A percentile compares a stretch with the other conserved stretches of the same genome.
Evolutionary conservation across 64 coral and sea anemone genomes (phyloP).

Genomic region (Actinia tenebrosa): DNA sequence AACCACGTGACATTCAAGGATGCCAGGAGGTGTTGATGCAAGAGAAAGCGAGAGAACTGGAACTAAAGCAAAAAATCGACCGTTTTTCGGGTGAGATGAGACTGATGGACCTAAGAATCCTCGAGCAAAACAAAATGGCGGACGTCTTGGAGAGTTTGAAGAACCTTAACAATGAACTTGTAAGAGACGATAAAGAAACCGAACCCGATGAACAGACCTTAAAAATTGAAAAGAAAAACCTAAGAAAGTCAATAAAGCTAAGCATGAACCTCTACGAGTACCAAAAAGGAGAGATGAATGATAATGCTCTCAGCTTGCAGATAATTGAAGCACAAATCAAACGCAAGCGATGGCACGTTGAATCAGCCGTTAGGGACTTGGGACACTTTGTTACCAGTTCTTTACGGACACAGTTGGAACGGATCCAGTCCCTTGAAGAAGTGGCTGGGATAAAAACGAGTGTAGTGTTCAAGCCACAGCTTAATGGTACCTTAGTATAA

Average conservation of each 20-base stretch:
- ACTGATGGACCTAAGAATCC: constrained; percentile 25
- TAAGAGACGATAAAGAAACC: background rate
- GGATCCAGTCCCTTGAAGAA: background rate
- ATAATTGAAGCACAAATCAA: constrained; percentile 49
- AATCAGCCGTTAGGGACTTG: constrained; percentile 36
- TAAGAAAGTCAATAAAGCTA: constrained; percentile 38
- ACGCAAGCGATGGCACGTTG: constrained; percentile 52
- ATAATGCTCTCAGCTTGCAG: constrained; percentile 30
- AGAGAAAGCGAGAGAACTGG: constrained; percentile 3
- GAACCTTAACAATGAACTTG: background rate
- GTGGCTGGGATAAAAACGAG: background rate
- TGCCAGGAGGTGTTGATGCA: background rate
- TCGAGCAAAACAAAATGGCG: constrained; percentile 38
- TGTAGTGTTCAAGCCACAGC: background rate
- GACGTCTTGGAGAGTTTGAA: constrained; percentile 2
- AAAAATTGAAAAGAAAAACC: constrained; percentile 14
- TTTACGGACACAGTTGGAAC: background rate
- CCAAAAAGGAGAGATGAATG: constrained; percentile 33
- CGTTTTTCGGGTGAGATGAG: constrained; percentile 13
- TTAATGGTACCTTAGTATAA: background rate
- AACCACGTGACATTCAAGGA: constrained; percentile 19
- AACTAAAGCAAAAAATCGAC: constrained; percentile 17
- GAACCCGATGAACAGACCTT: background rate
- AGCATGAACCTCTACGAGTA: constrained; percentile 61
- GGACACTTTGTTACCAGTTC: constrained; percentile 27